Conservation (phyloP, 2,888 invertebrate genomes). For the Hymenopus coronatus region DNA sequence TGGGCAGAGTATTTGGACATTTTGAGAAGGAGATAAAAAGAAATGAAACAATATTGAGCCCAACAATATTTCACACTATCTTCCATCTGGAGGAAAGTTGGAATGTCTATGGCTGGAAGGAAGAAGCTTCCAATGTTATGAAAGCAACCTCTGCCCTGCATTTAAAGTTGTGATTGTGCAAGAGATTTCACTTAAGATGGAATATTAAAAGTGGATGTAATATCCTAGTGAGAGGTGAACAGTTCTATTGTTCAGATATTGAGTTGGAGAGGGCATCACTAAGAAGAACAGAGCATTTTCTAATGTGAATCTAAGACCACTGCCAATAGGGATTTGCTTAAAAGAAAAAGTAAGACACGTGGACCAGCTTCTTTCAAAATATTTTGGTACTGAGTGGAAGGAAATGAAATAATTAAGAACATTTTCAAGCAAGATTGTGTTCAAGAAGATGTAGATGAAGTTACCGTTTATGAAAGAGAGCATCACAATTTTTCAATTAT, state of each 20-base stretch:
- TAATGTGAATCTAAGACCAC: background rate
- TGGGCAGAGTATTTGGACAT: background rate
- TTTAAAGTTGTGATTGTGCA: constrained; percentile 9
- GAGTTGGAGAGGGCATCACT: background rate
- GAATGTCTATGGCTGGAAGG: background rate
- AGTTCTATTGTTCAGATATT: background rate
- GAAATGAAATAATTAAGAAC: background rate
- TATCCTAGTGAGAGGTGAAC: constrained; percentile 2
- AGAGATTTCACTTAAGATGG: background rate
- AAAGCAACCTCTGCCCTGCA: background rate
- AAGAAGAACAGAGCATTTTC: background rate
- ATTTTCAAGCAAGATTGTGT: background rate
- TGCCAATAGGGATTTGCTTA: background rate
- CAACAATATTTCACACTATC: background rate
- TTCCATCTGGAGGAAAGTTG: background rate
- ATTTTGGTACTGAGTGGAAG: background rate
- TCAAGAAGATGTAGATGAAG: background rate
- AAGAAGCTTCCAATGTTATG: background rate
- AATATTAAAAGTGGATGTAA: background rate
- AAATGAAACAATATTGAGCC: background rate
- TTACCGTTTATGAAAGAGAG: background rate
- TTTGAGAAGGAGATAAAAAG: background rate
- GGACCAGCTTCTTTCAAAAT: background rate
- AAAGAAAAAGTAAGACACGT: background rate
- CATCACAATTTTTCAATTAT: background rate